phyloP scores from a whole-genome alignment of 2,888 invertebrate genomes.

The Eudemis profundana region DNA sequence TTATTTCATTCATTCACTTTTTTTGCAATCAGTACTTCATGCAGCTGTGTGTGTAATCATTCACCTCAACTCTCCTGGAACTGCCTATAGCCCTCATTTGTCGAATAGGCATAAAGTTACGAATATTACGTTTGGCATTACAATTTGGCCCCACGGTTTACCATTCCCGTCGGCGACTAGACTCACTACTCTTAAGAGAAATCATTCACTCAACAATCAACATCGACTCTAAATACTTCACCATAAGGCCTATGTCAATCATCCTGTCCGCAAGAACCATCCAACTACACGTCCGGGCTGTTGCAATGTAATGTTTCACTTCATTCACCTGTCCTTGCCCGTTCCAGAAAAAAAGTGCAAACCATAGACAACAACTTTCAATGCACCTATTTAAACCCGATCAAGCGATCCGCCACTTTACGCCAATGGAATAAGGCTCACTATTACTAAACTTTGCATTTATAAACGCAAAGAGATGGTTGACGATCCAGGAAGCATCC shows the following conservation, averaged over 20 bases:
- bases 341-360: slow-evolving; percentile 39
- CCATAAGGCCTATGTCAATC: slow-evolving; percentile 6
- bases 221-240: background rate
- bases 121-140: no score
- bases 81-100: no score
- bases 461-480: slow-evolving; percentile 32
- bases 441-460: background rate
- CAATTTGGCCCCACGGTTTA: no score
- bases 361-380: slow-evolving; percentile 13
- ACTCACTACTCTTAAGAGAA: slow-evolving; percentile 4
- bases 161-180: no score
- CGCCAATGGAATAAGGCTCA: background rate
- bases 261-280: slow-evolving; percentile 4
- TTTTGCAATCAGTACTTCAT: no score
- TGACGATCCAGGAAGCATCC: slow-evolving; percentile 52
- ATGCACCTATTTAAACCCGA: slow-evolving; percentile 9
- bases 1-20: no score
- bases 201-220: background rate
- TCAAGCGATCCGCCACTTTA: slow-evolving; percentile 26
- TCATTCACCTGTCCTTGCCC: slow-evolving; percentile 42
- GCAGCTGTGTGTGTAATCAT: no score
- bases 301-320: slow-evolving; percentile 39
- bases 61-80: no score
- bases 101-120: no score
- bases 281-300: slow-evolving; percentile 25